Percentiles rank a stretch among this genome's conserved stretches.
These are phyloP conservation scores for Cybosia mesomella DNA, from an alignment of 2,888 invertebrate genomes.

Conservation along the genomic window DNA sequence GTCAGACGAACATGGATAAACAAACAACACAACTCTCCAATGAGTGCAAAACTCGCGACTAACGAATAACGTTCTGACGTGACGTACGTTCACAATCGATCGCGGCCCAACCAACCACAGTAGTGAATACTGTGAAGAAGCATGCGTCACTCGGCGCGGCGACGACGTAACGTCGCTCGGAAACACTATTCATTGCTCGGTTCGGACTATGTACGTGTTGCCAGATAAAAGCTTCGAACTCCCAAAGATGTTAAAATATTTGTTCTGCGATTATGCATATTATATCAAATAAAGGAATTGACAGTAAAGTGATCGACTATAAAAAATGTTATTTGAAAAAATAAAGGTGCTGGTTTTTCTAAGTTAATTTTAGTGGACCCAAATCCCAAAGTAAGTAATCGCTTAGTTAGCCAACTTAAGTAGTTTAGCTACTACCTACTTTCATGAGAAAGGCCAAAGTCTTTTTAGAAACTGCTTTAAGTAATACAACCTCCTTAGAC, in stretches of 20 bases:
- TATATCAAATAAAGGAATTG: not conserved
- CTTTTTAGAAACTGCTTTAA: too few species aligned
- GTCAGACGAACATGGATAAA: conserved; percentile 58
- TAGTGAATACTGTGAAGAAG: conserved; percentile 12
- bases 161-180: conserved; percentile 23
- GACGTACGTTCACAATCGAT: conserved; percentile 48
- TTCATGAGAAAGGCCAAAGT: too few species aligned
- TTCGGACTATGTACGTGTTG: conserved; percentile 29
- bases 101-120: conserved; percentile 27
- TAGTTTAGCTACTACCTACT: too few species aligned
- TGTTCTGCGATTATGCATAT: not conserved
- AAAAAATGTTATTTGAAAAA: too few species aligned
- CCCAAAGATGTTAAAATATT: not conserved
- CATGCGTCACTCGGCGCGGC: conserved; percentile 40
- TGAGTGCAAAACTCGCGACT: conserved; percentile 79
- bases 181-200: conserved; percentile 34
- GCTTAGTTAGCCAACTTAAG: too few species aligned
- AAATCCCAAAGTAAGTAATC: too few species aligned
- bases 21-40: conserved; percentile 67
- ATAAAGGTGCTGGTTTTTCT: too few species aligned
- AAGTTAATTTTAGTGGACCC: not conserved
- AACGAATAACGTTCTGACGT: conserved; percentile 53
- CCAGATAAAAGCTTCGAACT: conserved; percentile 25
- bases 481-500: too few species aligned
- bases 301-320: too few species aligned